These are phyloP conservation scores for Phaetusa simplex DNA, from an alignment of 2,113 vertebrate species.

Conservation along the genomic window DNA sequence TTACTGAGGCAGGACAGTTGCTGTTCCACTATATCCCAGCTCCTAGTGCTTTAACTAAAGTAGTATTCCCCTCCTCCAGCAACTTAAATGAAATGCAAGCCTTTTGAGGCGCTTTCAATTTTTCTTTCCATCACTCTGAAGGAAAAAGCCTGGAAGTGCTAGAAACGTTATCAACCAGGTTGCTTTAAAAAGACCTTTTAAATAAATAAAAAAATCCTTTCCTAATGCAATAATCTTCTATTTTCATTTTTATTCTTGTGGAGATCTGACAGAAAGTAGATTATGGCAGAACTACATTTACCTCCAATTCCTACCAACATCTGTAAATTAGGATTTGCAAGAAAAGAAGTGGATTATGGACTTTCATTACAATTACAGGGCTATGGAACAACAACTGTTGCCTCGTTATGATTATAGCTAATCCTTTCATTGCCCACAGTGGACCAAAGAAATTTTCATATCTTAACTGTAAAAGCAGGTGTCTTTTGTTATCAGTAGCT, in stretches of 20 bases:
- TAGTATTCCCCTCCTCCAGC: neutral
- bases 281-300: slow-evolving; percentile 34
- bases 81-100: neutral
- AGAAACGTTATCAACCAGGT: slow-evolving; percentile 24
- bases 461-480: neutral
- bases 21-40: neutral
- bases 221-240: slow-evolving; percentile 40
- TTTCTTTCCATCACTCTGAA: neutral
- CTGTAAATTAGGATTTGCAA: slow-evolving; percentile 66
- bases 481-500: neutral
- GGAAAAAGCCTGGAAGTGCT: neutral
- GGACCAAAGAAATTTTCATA: neutral
- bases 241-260: slow-evolving; percentile 52
- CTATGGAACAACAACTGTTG: slow-evolving; percentile 40
- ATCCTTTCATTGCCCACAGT: slow-evolving; percentile 26
- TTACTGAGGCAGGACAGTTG: neutral
- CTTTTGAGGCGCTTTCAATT: neutral
- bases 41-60: neutral
- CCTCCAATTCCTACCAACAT: slow-evolving; percentile 39
- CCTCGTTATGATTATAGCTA: slow-evolving; percentile 42
- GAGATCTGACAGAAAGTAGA: slow-evolving; percentile 47
- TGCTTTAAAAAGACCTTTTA: neutral
- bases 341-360: slow-evolving; percentile 55
- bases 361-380: slow-evolving; percentile 57
- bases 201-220: neutral